Base-by-base conservation (phyloP, 1,140 invertebrate species). In the Argopecten irradians region DNA sequence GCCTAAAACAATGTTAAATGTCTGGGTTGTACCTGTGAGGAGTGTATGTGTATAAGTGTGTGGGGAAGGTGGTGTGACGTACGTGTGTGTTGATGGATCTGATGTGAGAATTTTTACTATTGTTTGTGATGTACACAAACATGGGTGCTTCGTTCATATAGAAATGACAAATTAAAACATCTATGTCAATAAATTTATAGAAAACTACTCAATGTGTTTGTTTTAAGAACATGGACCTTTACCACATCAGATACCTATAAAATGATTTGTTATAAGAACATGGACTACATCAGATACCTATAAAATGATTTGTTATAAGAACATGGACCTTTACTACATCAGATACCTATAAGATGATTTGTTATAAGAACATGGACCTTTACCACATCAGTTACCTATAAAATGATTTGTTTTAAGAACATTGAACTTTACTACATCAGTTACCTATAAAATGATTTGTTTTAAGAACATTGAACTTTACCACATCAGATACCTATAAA, bases 141-240 rank as follows among this genome's bases (percentile, higher is more conserved):
- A 71, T 71, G 55, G 55, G 55, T 71, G 55, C 55, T 71, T 71
- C n/a, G 55, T 71, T 71, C 55, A 71, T n/a, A 71, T 71, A 28
- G 55, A 28, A n/a, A 71, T 71, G 55, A 71, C 55, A 71, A 71
- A 71, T 71, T 71, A 22, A 71, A 71, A 71, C 55, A 71, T 71
- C 55, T 71, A 71, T 71, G 55, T 71, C 55, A 71, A 71, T 71
- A 71, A 71, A 71, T 71, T 71, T 71, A 71, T 71, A 71, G 55
- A 71, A 71, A 71, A 71, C 55, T 71, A 71, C n/a, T n/a, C 22
- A 71, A n/a, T 28, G n/a, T 71, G 14, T 71, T 71, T 71, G 55
- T 71, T n/a, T 5, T 71, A 16, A 46, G 43, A 19, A 46, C 22
- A 11, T 46, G 43, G 22, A 19, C 3, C 19, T 11, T 46, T 19